Percentiles rank a stretch among this genome's conserved stretches.
These are phyloP conservation scores for Telmatherina bonti DNA, from an alignment of 2,797 vertebrate genomes.

Conservation along the genomic window DNA sequence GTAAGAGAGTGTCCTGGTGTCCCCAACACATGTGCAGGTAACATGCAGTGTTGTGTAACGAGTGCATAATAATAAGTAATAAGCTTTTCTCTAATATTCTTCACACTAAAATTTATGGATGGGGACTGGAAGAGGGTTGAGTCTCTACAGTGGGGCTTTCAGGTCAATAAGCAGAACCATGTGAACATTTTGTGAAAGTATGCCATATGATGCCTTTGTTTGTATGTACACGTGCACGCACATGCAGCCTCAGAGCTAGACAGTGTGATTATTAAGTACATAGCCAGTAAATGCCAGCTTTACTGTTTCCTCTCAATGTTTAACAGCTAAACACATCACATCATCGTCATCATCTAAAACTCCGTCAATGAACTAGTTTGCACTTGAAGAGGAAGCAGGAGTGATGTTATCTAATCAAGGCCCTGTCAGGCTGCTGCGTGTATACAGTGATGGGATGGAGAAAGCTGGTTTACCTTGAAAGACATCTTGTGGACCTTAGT, in stretches of 20 bases:
- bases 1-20: constrained; percentile 11
- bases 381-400: constrained; percentile 19
- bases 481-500: constrained; percentile 88
- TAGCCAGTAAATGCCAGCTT: constrained; percentile 17
- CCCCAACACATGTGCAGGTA: not conserved
- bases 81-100: not conserved
- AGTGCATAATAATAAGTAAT: not conserved
- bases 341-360: constrained; percentile 14
- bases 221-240: not conserved
- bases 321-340: constrained; percentile 10
- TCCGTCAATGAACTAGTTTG: constrained; percentile 6
- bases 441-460: constrained; percentile 18
- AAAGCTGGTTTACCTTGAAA: constrained; percentile 89
- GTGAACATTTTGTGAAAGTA: not conserved
- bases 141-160: too few species aligned
- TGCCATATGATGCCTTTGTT: not conserved
- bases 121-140: too few species aligned
- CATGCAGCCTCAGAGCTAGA: not conserved
- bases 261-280: constrained; percentile 19
- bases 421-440: constrained; percentile 15
- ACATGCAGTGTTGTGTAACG: constrained; percentile 3
- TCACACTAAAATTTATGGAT: fast-evolving
- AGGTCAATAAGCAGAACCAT: too few species aligned
- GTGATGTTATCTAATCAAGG: constrained; percentile 16
- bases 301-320: constrained; percentile 5